Conservation (phyloP, 2,888 invertebrate genomes). For the Tetrapedia diversipes region DNA sequence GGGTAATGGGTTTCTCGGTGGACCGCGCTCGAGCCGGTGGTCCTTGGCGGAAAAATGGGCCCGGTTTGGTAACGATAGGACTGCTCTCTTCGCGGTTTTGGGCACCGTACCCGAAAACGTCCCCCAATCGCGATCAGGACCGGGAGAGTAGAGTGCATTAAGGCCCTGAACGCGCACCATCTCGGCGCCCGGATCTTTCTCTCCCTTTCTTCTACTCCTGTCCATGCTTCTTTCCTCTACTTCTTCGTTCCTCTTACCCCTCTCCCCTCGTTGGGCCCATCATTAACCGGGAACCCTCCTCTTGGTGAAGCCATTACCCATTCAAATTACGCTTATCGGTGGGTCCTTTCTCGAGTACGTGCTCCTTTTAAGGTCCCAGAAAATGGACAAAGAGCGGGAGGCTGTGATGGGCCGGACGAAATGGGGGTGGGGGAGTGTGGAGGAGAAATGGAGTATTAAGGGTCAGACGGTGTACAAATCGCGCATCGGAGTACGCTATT, state of each 20-base stretch:
- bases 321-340: conserved; percentile 79
- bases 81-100: conserved; percentile 46
- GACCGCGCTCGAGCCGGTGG: not conserved
- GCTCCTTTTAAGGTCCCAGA: conserved; percentile 72
- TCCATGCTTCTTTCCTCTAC: not conserved
- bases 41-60: conserved; percentile 44
- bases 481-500: conserved; percentile 68
- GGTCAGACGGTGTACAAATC: conserved; percentile 38
- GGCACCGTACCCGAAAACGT: conserved; percentile 53
- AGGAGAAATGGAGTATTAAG: conserved; percentile 33
- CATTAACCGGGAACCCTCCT: conserved; percentile 71
- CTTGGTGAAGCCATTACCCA: conserved; percentile 76
- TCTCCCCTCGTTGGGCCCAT: conserved; percentile 59
- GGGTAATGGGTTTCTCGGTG: not conserved
- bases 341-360: conserved; percentile 65
- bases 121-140: conserved; percentile 57
- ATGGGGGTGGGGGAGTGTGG: not conserved
- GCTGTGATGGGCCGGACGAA: conserved; percentile 19
- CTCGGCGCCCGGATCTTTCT: conserved; percentile 59
- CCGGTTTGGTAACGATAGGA: conserved; percentile 42
- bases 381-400: conserved; percentile 52
- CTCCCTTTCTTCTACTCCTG: not conserved
- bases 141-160: conserved; percentile 46
- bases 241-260: conserved; percentile 2
- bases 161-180: conserved; percentile 52